phyloP scores from a whole-genome alignment of 1,140 invertebrate species.

The Drosophila orena region DNA sequence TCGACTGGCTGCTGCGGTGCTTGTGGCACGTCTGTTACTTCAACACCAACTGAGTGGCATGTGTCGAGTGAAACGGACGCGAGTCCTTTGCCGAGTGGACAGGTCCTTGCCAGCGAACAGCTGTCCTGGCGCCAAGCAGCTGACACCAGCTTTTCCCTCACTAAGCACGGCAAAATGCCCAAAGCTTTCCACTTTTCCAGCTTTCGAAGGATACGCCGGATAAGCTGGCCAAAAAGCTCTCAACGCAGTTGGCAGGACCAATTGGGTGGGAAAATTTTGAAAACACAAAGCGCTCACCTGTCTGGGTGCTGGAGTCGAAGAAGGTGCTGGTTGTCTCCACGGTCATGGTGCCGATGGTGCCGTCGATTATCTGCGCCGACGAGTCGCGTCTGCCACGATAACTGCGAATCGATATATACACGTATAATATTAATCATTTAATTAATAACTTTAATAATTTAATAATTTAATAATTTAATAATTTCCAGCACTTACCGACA shows the following conservation, averaged over 20 bases:
- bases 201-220: neutral
- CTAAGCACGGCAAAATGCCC: neutral
- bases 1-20: constrained; percentile 35
- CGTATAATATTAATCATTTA: too few species aligned
- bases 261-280: neutral
- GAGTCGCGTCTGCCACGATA: constrained; percentile 93
- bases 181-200: neutral
- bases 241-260: constrained; percentile 21
- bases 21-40: constrained; percentile 74
- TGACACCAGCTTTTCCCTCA: constrained; percentile 19
- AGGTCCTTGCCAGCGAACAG: constrained; percentile 22
- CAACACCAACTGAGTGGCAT: constrained; percentile 69
- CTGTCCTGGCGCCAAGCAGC: constrained; percentile 12
- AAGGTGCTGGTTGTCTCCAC: constrained; percentile 96
- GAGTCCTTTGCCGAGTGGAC: constrained; percentile 5
- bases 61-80: neutral
- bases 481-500: constrained; percentile 85
- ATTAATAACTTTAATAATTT: too few species aligned
- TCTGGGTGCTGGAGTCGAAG: constrained; percentile 96
- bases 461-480: too few species aligned
- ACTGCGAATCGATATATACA: constrained; percentile 21
- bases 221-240: neutral
- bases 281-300: constrained; percentile 88
- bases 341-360: constrained; percentile 96
- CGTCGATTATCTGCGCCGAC: constrained; percentile 95